phyloP scores from a whole-genome alignment of 1,140 invertebrate genomes.

The Steinernema feltiae region DNA sequence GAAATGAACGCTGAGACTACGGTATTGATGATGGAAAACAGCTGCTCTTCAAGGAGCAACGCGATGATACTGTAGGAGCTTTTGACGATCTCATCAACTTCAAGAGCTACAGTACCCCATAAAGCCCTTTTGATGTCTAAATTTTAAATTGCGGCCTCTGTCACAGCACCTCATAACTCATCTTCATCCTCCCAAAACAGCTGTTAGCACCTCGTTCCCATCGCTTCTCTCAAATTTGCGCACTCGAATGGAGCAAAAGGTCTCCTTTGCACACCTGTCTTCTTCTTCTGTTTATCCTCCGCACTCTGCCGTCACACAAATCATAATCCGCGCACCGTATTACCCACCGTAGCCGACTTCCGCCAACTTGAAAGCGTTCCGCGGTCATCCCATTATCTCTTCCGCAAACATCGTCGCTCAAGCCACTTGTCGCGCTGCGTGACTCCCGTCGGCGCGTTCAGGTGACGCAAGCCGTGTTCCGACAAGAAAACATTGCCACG shows the following conservation, averaged over 20 bases:
- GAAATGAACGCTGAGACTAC: no score
- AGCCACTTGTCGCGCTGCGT: not conserved
- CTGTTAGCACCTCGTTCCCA: slow-evolving; percentile 1
- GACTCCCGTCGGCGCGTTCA: not conserved
- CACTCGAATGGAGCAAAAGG: slow-evolving; percentile 1
- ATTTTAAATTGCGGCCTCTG: no score
- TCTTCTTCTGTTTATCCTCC: not conserved
- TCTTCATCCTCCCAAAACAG: not conserved
- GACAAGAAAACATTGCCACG: not conserved
- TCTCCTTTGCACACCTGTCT: not conserved
- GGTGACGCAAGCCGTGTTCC: slow-evolving; percentile 10
- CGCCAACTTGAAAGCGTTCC: not conserved
- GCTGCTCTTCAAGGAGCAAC: no score
- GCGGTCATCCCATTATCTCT: slow-evolving; percentile 15
- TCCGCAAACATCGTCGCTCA: not conserved
- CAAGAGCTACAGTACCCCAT: no score
- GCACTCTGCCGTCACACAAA: not conserved
- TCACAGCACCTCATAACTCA: not conserved
- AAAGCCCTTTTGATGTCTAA: no score
- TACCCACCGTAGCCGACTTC: not conserved
- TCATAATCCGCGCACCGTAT: not conserved
- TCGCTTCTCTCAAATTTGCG: not conserved
- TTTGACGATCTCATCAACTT: no score
- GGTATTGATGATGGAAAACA: no score
- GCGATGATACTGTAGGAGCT: no score